phyloP scores from a whole-genome alignment of 2,113 vertebrate species.

The Varanus komodoensis region DNA sequence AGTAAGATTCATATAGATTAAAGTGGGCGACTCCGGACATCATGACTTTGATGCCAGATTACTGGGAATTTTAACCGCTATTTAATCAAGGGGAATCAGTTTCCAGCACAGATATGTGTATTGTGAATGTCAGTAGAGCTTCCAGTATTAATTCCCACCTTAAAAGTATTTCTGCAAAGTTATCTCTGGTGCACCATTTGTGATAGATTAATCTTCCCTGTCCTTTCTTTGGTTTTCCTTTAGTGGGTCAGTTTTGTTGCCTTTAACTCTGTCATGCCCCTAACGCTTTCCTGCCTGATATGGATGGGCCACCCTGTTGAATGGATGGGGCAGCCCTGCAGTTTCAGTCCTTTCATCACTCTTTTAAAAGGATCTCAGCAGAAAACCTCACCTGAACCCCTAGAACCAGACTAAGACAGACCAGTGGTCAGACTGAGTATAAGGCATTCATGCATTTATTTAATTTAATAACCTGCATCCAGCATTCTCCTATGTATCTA shows the following conservation, averaged over 20 bases:
- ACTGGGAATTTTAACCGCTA: neutral
- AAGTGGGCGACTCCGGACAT: neutral
- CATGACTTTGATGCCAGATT: neutral
- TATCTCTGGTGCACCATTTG: neutral
- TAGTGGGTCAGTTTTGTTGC: neutral
- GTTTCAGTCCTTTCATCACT: neutral
- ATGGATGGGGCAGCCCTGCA: too few relatives aligned
- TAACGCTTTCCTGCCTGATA: too few relatives aligned
- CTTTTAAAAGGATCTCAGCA: neutral
- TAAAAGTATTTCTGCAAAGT: neutral
- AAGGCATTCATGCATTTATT: neutral
- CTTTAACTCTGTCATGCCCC: neutral
- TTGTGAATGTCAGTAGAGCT: neutral
- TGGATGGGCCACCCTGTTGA: too few relatives aligned
- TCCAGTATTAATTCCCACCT: neutral
- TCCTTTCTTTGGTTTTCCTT: neutral
- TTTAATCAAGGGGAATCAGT: neutral
- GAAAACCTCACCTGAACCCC: neutral
- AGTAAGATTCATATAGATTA: neutral
- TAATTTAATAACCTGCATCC: too few relatives aligned
- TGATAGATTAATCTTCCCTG: neutral
- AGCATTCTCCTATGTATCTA: too few relatives aligned
- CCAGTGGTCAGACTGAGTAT: neutral
- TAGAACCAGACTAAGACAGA: neutral
- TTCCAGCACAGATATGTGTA: neutral